Percentiles rank a stretch among this genome's conserved stretches.
phyloP scores from a whole-genome alignment of 2,888 invertebrate genomes.

The Synergus umbraculus region DNA sequence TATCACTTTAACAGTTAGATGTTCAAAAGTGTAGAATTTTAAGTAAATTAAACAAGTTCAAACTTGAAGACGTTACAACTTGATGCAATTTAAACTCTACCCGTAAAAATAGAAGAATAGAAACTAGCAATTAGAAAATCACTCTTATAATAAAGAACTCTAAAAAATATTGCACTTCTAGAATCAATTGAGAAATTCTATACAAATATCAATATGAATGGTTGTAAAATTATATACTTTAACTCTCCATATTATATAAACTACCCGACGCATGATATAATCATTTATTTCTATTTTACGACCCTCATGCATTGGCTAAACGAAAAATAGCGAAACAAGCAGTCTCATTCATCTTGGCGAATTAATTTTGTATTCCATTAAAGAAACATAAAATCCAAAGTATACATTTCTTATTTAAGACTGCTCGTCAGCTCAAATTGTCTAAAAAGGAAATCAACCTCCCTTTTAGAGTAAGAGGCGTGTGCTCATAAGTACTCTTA shows the following conservation, averaged over 20 bases:
- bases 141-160: too few species aligned
- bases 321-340: not conserved
- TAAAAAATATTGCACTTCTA: too few species aligned
- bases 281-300: not conserved
- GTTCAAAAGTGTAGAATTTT: too few species aligned
- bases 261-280: not conserved
- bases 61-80: too few species aligned
- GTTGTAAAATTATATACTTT: too few species aligned
- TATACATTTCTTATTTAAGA: not conserved
- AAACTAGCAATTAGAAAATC: too few species aligned
- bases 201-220: too few species aligned
- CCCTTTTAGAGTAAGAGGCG: slow-evolving; percentile 40
- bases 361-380: not conserved
- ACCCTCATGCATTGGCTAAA: not conserved
- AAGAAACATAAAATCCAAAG: slow-evolving; percentile 1
- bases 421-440: slow-evolving; percentile 3
- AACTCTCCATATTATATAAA: not conserved
- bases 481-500: slow-evolving; percentile 50
- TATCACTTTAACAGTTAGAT: too few species aligned
- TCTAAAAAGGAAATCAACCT: slow-evolving; percentile 2
- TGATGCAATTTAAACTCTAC: too few species aligned
- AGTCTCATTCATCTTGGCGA: not conserved
- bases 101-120: too few species aligned
- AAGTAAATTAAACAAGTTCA: too few species aligned
- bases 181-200: too few species aligned